phyloP scores from a whole-genome alignment of 2,797 vertebrate genomes.

The Melanotaenia pygmaea region DNA sequence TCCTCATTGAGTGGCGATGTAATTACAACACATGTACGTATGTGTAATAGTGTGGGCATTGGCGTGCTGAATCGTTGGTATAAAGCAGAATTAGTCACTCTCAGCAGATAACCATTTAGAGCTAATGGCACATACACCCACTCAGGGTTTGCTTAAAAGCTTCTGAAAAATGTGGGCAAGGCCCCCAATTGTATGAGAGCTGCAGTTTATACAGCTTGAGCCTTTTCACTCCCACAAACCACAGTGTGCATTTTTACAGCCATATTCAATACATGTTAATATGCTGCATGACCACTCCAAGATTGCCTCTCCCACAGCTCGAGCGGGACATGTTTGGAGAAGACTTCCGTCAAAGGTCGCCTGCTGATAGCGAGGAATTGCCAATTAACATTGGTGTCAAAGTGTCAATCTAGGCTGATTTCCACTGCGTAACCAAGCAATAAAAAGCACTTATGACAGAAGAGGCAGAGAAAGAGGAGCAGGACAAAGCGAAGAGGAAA shows the following conservation, averaged over 20 bases:
- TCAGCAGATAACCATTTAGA: conserved; percentile 45
- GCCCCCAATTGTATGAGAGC: conserved; percentile 38
- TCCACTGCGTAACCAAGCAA: conserved; percentile 72
- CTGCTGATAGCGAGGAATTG: conserved; percentile 71
- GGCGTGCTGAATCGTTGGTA: background rate
- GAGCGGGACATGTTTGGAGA: conserved; percentile 27
- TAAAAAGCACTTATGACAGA: conserved; percentile 68
- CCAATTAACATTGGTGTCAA: conserved; percentile 80
- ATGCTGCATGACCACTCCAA: conserved; percentile 16
- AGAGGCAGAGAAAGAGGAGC: conserved; percentile 33
- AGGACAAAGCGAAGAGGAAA: conserved; percentile 16
- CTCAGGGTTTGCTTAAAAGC: conserved; percentile 56
- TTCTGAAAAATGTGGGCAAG: conserved; percentile 54
- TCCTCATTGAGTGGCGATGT: conserved; percentile 22
- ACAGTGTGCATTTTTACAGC: conserved; percentile 40
- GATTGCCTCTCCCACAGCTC: conserved; percentile 36
- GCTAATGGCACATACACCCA: conserved; percentile 56
- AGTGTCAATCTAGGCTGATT: conserved; percentile 80
- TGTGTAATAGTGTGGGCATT: conserved; percentile 20
- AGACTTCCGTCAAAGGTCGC: conserved; percentile 55
- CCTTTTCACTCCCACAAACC: conserved; percentile 40
- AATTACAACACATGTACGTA: conserved; percentile 28
- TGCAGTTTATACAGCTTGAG: conserved; percentile 29
- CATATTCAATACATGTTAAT: conserved; percentile 32
- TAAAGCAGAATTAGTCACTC: conserved; percentile 28